A percentile compares a stretch with the other conserved stretches of the same genome.
Conservation (phyloP, 2,113 vertebrate genomes). For the Tamias sibiricus region DNA sequence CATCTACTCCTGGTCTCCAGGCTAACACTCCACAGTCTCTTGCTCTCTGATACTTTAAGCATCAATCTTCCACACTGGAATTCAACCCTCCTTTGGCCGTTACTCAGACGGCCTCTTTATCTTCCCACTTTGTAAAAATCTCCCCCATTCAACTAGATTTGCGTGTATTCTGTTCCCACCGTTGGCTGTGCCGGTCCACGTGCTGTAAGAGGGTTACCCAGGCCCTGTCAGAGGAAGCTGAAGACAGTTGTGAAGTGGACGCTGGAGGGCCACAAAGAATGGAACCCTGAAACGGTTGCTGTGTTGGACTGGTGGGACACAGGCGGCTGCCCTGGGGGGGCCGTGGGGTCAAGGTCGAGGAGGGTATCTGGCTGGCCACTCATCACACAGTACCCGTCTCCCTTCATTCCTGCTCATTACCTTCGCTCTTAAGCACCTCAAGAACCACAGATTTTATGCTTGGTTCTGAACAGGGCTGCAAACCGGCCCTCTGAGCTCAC, state of each 20-base stretch:
- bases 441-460: not conserved
- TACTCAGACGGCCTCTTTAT: not conserved
- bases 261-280: too few relatives aligned
- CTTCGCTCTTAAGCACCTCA: not conserved
- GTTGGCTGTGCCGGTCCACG: not conserved
- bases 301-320: too few relatives aligned
- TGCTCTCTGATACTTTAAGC: not conserved
- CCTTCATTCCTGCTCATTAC: not conserved
- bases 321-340: fast-evolving
- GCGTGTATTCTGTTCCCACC: not conserved
- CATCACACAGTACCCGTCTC: not conserved
- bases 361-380: too few relatives aligned
- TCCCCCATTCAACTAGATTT: not conserved
- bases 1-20: not conserved
- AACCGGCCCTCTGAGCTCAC: not conserved
- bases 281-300: not conserved
- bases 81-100: not conserved
- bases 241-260: not conserved
- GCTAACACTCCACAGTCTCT: not conserved
- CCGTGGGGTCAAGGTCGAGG: not conserved
- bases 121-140: not conserved
- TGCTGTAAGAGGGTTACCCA: too few relatives aligned
- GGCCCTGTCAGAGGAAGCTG: too few relatives aligned
- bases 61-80: not conserved
- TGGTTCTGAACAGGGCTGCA: not conserved